Base-by-base conservation (phyloP, 2,797 vertebrate species). In the Mastacembelus armatus region DNA sequence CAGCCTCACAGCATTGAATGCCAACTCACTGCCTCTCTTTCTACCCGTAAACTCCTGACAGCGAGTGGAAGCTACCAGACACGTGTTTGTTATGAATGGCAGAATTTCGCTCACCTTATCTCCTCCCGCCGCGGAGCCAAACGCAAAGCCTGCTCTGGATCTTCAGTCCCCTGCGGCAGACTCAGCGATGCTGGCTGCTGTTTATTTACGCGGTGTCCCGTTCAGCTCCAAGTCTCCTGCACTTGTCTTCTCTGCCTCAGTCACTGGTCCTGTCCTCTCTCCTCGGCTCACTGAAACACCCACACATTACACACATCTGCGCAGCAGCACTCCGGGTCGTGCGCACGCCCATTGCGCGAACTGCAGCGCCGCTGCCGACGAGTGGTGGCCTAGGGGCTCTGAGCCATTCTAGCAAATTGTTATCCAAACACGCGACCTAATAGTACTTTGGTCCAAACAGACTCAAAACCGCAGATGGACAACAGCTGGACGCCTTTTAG, bases 301-400 rank as follows among this genome's bases (percentile, higher is more conserved):
- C 40, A 16, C 26, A 36, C 49, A 11, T 33, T n/a, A 12, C 52
- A 30, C 38, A 1, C 9, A 7, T 10, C 29, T 39, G 35, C 80
- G 87, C 88, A 85, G 77, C 80, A 33, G 63, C 74, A 27, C 74
- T 70, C 69, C 63, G 54, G 74, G 79, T 58, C 69, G 69, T 69
- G 86, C 83, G 84, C 84, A 80, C 67, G 66, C 81, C 55, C 73
- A 32, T 33, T 71, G 71, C 74, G 77, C 80, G 85, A 84, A 66
- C 87, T 66, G 86, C 89, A 88, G 91, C 86, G 90, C 86, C 87
- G 75, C 89, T 55, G 45, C 77, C 65, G 74, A 47, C 30, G 69
- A 49, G 69, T 64, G 84, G 88, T 72, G 85, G 85, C 87, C 70
- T 67, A 15, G 9, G 75, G 75, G 68, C 80, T 62, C 43, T 54